Evolutionary conservation across 37 sponge, comb jelly and placozoan species (phyloP), one percentile per base, ranked within the genome.

Genomic region (Oscarella lobularis): DNA sequence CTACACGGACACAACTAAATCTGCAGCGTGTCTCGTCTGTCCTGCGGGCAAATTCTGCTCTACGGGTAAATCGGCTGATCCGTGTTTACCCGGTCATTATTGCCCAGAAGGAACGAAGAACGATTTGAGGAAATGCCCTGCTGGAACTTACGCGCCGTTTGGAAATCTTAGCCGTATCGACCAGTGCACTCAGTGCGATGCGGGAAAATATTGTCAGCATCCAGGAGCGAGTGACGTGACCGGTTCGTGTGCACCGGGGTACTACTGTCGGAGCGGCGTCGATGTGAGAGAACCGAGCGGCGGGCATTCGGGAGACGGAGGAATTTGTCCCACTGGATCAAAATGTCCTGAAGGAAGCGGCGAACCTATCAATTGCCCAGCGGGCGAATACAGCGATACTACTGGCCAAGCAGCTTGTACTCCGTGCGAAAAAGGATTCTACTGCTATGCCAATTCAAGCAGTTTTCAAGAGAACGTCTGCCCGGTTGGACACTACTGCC

Each of bases 71-170:
- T 36, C 35, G 30, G 71, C 30, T 2, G 72, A 2, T 2, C 30
- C 32, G 32, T 80, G 81, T 36, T 34, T 14, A 20, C 72, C 75
- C 2, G 81, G 81, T 2, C 81, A 80, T 38, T 80, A 77, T 39
- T 80, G 81, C 33, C 81, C 81, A 1, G 79, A 66, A n/a, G 79
- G 14, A 27, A 48, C 60, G 9, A 20, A 20, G 14, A 27, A 48
- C 60, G 20, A 9, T 27, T 20, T 48, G 76, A 32, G 54, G 4
- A 54, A 41, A 31, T 79, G 80, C 71, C 80, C 80, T 3, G 73
- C 75, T 2, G 80, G 80, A 4, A 79, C 30, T 37, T 78, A 67
- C 79, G 40, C 72, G 40, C 34, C 33, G 2, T 40, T 33, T 3
- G 35, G 38, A 32, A 73, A 73, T 37, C 72, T 38, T 9, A 66